Percentiles rank a stretch among this genome's conserved stretches.
These are phyloP conservation scores for Acrocera orbiculus DNA, from an alignment of 2,888 invertebrate species.

Conservation along the genomic window DNA sequence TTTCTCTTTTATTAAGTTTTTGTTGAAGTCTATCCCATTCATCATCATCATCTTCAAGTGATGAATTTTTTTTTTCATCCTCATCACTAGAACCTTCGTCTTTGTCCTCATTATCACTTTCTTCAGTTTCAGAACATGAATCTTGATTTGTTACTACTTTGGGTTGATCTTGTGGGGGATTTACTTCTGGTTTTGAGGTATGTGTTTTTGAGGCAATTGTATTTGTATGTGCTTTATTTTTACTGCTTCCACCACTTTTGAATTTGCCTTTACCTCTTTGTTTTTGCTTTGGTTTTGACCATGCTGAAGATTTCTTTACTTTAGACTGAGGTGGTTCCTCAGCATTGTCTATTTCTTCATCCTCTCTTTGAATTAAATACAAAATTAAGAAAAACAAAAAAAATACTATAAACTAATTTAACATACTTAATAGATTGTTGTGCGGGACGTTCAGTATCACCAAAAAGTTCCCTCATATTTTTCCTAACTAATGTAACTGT, in stretches of 20 bases:
- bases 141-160: no score
- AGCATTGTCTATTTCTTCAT: conserved; percentile 22
- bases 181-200: conserved; percentile 17
- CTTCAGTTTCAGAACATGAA: conserved; percentile 32
- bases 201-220: conserved; percentile 25
- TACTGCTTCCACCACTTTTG: conserved; percentile 25
- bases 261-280: conserved; percentile 45
- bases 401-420: not conserved
- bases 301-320: conserved; percentile 60
- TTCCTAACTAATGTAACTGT: conserved; percentile 72
- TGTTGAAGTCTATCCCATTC: conserved; percentile 88
- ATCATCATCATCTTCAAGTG: conserved; percentile 51
- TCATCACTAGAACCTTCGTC: conserved; percentile 36
- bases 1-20: conserved; percentile 69
- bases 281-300: conserved; percentile 52
- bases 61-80: conserved; percentile 43
- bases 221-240: conserved; percentile 21
- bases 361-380: conserved; percentile 24
- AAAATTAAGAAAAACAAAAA: not conserved
- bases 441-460: conserved; percentile 53
- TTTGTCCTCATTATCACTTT: conserved; percentile 35
- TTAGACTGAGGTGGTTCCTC: conserved; percentile 17
- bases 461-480: conserved; percentile 69
- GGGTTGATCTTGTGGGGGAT: conserved; percentile 22
- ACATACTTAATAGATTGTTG: conserved; percentile 42